Percentiles rank a stretch among this genome's conserved stretches.
Evolutionary conservation across 30 jellyfish, hydroid and myxozoan genomes (phyloP).

Genomic region (Pseudorhiza aurosa): DNA sequence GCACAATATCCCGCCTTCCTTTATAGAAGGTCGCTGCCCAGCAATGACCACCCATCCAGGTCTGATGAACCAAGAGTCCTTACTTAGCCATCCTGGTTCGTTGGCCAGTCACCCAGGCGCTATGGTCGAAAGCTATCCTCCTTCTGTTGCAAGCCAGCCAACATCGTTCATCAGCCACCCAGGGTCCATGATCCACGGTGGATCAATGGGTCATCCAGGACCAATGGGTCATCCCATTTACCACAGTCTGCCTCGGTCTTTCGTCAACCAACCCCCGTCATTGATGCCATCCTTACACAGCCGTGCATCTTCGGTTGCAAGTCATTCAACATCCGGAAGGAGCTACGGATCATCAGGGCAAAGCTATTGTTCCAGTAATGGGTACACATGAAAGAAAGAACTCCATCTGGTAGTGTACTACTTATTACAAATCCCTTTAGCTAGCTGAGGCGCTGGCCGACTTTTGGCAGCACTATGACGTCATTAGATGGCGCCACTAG

Average conservation of each 20-base stretch:
- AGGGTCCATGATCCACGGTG: slow-evolving; percentile 33
- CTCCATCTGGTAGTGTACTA: no score
- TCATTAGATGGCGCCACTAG: no score
- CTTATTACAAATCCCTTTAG: no score
- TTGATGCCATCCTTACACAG: slow-evolving; percentile 66
- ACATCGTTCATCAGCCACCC: slow-evolving; percentile 49
- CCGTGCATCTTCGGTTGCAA: slow-evolving; percentile 71
- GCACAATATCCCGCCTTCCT: slow-evolving; percentile 57
- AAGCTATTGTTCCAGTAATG: slow-evolving; percentile 67
- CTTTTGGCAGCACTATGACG: no score
- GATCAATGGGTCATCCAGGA: slow-evolving; percentile 50
- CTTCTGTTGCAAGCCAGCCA: slow-evolving; percentile 56
- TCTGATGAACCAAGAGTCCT: slow-evolving; percentile 41
- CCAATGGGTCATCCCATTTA: slow-evolving; percentile 9
- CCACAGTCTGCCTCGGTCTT: slow-evolving; percentile 60
- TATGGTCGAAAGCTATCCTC: slow-evolving; percentile 53
- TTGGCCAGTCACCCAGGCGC: slow-evolving; percentile 29
- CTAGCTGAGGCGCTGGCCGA: no score
- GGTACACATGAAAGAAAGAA: slow-evolving; percentile 34
- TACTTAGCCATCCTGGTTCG: slow-evolving; percentile 66
- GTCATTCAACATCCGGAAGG: slow-evolving; percentile 56
- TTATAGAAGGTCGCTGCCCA: slow-evolving; percentile 57
- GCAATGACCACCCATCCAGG: slow-evolving; percentile 63
- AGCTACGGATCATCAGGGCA: slow-evolving; percentile 64
- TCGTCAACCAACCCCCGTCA: slow-evolving; percentile 65